Percentiles rank a stretch among this genome's conserved stretches.
Conservation (phyloP, 2,113 vertebrate species). For the Trichomycterus rosablanca region DNA sequence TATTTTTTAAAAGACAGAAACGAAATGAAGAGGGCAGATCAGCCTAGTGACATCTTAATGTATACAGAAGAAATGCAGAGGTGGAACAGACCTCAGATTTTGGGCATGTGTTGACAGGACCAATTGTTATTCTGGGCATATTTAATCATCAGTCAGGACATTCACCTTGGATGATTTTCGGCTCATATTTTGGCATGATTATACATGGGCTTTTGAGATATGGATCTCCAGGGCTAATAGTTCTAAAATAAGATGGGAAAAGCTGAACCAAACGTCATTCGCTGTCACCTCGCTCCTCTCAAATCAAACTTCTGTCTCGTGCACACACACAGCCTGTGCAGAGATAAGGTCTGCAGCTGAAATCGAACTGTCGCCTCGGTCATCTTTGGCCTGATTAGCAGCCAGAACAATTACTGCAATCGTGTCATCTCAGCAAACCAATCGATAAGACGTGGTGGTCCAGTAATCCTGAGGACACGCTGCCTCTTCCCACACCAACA, state of each 20-base stretch:
- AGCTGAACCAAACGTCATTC: slow-evolving; percentile 4
- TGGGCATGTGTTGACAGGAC: too few species aligned
- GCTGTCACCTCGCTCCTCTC: background rate
- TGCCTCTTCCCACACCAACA: slow-evolving; percentile 14
- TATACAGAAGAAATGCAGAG: background rate
- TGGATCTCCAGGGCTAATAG: slow-evolving; percentile 20
- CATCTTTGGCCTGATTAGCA: slow-evolving; percentile 49
- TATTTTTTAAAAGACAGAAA: slow-evolving; percentile 15
- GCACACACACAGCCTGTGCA: slow-evolving; percentile 10
- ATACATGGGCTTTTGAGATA: slow-evolving; percentile 3
- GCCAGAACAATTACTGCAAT: slow-evolving; percentile 54
- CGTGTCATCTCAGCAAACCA: slow-evolving; percentile 54
- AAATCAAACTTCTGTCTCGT: slow-evolving; percentile 2
- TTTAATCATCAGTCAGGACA: background rate
- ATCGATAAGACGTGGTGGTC: slow-evolving; percentile 41
- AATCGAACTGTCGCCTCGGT: slow-evolving; percentile 36
- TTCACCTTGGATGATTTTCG: too few species aligned
- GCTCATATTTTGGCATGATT: background rate
- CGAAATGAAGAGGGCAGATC: slow-evolving; percentile 9
- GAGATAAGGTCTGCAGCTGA: slow-evolving; percentile 43
- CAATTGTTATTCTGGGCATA: background rate
- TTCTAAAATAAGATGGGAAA: slow-evolving; percentile 15
- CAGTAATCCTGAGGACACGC: slow-evolving; percentile 35
- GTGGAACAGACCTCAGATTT: background rate
- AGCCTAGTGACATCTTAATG: slow-evolving; percentile 17